These are phyloP conservation scores for Oncopodura yosiiana DNA, from an alignment of 1,140 invertebrate species.

Conservation along the genomic window DNA sequence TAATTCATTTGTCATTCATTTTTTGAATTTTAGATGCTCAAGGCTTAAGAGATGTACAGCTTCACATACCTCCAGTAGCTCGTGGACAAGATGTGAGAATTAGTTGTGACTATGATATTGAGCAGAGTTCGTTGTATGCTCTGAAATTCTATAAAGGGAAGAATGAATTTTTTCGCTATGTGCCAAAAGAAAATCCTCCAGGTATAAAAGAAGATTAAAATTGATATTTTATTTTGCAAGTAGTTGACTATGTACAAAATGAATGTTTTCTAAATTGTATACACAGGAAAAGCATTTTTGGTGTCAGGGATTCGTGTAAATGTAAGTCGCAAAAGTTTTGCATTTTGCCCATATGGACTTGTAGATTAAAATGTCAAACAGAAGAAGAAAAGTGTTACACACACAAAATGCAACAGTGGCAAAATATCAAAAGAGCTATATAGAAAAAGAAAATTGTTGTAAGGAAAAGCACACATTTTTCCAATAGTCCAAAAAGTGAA, in stretches of 20 bases:
- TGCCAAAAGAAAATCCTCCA: conserved; percentile 35
- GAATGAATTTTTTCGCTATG: conserved; percentile 56
- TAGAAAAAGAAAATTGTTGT: not conserved
- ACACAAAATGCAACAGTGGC: not conserved
- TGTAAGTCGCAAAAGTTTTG: too few species aligned
- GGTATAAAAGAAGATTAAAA: too few species aligned
- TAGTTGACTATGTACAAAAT: not conserved
- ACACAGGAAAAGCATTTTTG: too few species aligned
- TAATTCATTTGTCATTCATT: not conserved
- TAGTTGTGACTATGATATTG: conserved; percentile 41
- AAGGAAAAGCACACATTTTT: too few species aligned
- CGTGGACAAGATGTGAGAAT: conserved; percentile 34
- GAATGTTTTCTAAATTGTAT: not conserved
- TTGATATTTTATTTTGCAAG: too few species aligned
- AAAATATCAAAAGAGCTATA: conserved; percentile 1
- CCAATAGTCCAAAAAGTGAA: too few species aligned
- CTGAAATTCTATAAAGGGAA: conserved; percentile 42
- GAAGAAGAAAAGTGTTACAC: too few species aligned
- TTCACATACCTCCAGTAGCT: conserved; percentile 14
- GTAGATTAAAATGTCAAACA: too few species aligned
- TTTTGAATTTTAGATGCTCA: conserved; percentile 9
- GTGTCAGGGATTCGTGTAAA: conserved; percentile 59
- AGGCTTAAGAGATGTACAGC: conserved; percentile 21
- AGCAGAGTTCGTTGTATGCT: conserved; percentile 40
- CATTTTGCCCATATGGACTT: too few species aligned